A percentile compares a stretch with the other conserved stretches of the same genome.
These are phyloP conservation scores for Frankliniella intonsa DNA, from an alignment of 2,888 invertebrate species.

Conservation along the genomic window DNA sequence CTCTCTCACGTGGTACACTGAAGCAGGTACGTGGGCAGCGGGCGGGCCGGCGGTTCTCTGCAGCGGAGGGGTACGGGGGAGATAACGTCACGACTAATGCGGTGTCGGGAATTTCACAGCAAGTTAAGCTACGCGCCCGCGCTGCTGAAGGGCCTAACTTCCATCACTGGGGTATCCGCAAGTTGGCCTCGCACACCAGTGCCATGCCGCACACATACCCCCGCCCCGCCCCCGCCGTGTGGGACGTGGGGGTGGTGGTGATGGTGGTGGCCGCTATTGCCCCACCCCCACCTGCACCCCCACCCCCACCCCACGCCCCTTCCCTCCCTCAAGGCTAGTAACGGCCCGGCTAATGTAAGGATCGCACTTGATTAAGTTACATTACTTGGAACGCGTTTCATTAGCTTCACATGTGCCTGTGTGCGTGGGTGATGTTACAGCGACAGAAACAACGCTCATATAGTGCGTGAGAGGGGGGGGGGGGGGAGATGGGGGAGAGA, in stretches of 20 bases:
- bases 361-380: conserved; percentile 25
- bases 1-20: not conserved
- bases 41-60: too few species aligned
- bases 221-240: not conserved
- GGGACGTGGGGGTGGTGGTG: not conserved
- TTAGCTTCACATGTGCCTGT: not conserved
- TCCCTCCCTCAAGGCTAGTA: not conserved
- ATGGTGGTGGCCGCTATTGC: too few species aligned
- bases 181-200: not conserved
- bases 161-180: conserved; percentile 6
- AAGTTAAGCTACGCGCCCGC: not conserved
- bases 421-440: not conserved
- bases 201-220: too few species aligned
- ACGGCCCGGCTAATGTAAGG: conserved; percentile 10
- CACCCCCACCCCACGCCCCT: too few species aligned
- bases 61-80: not conserved
- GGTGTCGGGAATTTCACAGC: conserved; percentile 12
- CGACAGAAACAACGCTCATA: too few species aligned
- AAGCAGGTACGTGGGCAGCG: not conserved
- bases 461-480: too few species aligned
- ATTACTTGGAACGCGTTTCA: conserved; percentile 25
- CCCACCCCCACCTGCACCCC: too few species aligned
- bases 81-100: not conserved
- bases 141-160: not conserved
- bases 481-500: too few species aligned